phyloP scores from a whole-genome alignment of 2,113 vertebrate genomes.

The Pandion haliaetus region DNA sequence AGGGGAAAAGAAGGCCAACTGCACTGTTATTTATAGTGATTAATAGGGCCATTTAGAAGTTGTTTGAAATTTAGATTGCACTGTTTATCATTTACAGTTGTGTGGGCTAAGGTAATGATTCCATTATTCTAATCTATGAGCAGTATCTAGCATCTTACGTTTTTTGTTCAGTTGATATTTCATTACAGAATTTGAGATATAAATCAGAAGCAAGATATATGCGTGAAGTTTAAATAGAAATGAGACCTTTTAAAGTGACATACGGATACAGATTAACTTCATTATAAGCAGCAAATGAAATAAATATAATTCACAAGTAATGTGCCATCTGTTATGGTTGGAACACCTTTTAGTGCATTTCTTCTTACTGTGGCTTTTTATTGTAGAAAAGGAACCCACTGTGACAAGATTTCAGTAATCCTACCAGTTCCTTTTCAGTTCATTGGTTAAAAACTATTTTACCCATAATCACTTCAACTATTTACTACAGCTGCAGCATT shows the following conservation, averaged over 20 bases:
- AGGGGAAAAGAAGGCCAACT: constrained; percentile 64
- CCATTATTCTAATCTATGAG: constrained; percentile 77
- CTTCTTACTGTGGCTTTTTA: constrained; percentile 45
- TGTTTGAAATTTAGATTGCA: constrained; percentile 76
- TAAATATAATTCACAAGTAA: constrained; percentile 70
- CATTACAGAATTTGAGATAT: constrained; percentile 66
- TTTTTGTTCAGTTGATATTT: constrained; percentile 68
- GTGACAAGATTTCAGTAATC: constrained; percentile 47
- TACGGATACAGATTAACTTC: constrained; percentile 69
- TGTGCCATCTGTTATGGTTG: constrained; percentile 71
- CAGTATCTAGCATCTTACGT: constrained; percentile 62
- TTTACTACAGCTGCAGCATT: constrained; percentile 39
- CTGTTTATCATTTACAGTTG: constrained; percentile 81
- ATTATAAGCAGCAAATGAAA: constrained; percentile 70
- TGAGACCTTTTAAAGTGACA: constrained; percentile 70
- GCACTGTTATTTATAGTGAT: constrained; percentile 74
- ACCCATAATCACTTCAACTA: constrained; percentile 42
- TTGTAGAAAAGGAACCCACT: constrained; percentile 34
- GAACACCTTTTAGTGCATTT: constrained; percentile 61
- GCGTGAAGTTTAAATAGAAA: constrained; percentile 68
- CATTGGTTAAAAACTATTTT: constrained; percentile 64
- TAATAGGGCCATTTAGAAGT: constrained; percentile 78
- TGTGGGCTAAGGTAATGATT: constrained; percentile 76
- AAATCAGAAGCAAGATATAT: constrained; percentile 68
- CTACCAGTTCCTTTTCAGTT: constrained; percentile 53